These are phyloP conservation scores for Atopsyche davidsoni DNA, from an alignment of 1,140 invertebrate genomes.

Conservation along the genomic window DNA sequence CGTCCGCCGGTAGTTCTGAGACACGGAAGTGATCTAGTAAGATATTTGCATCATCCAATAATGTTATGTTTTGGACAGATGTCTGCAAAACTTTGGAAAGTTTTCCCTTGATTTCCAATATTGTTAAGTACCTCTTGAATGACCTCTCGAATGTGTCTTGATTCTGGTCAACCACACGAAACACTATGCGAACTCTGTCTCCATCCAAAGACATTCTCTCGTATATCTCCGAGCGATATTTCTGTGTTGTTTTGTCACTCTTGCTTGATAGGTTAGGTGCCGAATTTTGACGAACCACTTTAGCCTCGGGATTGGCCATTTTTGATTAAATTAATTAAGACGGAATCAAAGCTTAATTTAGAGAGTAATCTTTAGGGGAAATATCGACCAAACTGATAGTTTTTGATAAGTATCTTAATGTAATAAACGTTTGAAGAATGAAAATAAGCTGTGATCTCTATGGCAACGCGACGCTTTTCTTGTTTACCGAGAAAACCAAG, in stretches of 20 bases:
- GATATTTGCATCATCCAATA: conserved; percentile 12
- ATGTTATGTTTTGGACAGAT: conserved; percentile 14
- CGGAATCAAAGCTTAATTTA: no score
- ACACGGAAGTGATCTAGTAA: conserved; percentile 12
- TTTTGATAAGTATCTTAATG: background rate
- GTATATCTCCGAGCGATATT: background rate
- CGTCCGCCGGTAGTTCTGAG: conserved; percentile 2
- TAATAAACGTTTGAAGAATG: background rate
- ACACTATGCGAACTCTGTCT: conserved; percentile 20
- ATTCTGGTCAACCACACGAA: conserved; percentile 19
- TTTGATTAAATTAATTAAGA: no score
- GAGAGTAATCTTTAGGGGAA: background rate
- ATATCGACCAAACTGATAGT: background rate
- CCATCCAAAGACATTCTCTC: conserved; percentile 24
- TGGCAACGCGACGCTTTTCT: background rate
- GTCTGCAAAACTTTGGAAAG: conserved; percentile 20
- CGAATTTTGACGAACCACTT: conserved; percentile 19
- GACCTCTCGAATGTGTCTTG: conserved; percentile 24
- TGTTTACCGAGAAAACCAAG: background rate
- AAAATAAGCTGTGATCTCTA: no score
- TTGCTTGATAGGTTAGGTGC: conserved; percentile 20
- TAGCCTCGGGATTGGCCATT: conserved; percentile 17
- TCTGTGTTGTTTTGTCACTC: no score
- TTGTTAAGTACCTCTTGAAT: conserved; percentile 13
- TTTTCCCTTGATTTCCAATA: conserved; percentile 23